These are phyloP conservation scores for Lithophane ornitopus DNA, from an alignment of 2,888 invertebrate genomes.

Conservation along the genomic window DNA sequence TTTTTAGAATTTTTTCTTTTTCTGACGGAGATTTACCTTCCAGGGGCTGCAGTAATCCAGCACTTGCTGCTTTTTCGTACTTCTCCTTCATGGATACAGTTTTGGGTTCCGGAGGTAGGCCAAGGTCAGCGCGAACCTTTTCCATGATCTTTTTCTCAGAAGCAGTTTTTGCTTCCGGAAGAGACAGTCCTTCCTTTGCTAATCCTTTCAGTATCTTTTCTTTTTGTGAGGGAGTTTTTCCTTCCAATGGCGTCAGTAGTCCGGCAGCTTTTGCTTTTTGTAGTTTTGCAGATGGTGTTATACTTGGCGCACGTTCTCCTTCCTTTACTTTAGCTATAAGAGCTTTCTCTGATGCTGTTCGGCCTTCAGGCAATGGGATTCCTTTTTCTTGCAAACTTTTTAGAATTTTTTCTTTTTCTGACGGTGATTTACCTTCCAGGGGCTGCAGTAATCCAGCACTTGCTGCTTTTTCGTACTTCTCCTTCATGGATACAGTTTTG, in stretches of 20 bases:
- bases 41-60: background rate
- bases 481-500: constrained; percentile 48
- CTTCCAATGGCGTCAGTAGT: background rate
- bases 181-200: background rate
- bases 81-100: background rate
- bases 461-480: constrained; percentile 50
- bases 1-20: constrained; percentile 3
- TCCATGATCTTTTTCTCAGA: background rate
- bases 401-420: background rate
- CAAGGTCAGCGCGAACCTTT: background rate
- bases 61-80: background rate
- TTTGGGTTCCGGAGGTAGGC: constrained; percentile 1
- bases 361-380: constrained; percentile 5
- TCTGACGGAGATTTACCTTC: constrained; percentile 3
- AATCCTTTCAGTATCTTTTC: background rate
- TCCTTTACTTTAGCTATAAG: background rate
- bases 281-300: background rate
- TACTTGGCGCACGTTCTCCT: background rate
- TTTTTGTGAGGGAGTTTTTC: constrained; percentile 6
- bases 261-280: background rate
- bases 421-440: background rate
- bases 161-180: background rate
- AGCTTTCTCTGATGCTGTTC: background rate
- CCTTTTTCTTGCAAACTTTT: constrained; percentile 6
- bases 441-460: constrained; percentile 15